Conservation (phyloP, 2,888 invertebrate species). For the Eretmocerus hayati region DNA sequence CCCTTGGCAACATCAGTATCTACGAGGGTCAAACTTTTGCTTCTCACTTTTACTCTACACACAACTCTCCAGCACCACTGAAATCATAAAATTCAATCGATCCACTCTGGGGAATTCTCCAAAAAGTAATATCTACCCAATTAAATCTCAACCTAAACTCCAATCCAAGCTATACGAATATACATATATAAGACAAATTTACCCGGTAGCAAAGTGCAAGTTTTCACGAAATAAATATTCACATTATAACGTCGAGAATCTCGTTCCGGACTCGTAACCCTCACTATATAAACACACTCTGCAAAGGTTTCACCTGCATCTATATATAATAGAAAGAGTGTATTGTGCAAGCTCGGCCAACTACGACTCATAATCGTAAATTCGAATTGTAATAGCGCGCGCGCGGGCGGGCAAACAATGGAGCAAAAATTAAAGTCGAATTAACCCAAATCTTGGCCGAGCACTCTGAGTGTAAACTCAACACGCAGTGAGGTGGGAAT, state of each 20-base stretch:
- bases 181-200: too few relatives aligned
- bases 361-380: conserved; percentile 16
- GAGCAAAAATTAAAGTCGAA: conserved; percentile 18
- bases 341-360: background rate
- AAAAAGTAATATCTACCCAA: conserved; percentile 12
- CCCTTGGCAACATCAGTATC: too few relatives aligned
- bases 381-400: conserved; percentile 15
- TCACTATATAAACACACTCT: conserved; percentile 9
- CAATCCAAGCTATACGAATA: too few relatives aligned
- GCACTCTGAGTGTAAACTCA: too few relatives aligned
- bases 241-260: background rate
- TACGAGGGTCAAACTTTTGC: too few relatives aligned
- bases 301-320: conserved; percentile 1
- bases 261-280: background rate
- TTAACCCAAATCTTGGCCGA: conserved; percentile 16
- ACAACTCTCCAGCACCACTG: too few relatives aligned
- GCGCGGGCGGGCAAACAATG: conserved; percentile 15
- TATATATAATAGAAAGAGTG: too few relatives aligned
- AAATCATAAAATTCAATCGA: conserved; percentile 1
- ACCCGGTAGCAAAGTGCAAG: too few relatives aligned
- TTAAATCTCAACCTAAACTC: background rate
- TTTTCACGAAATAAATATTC: too few relatives aligned
- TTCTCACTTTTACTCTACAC: too few relatives aligned
- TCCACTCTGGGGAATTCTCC: conserved; percentile 5
- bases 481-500: background rate